Conservation (phyloP, 2,888 invertebrate genomes). For the Craniophora ligustri region DNA sequence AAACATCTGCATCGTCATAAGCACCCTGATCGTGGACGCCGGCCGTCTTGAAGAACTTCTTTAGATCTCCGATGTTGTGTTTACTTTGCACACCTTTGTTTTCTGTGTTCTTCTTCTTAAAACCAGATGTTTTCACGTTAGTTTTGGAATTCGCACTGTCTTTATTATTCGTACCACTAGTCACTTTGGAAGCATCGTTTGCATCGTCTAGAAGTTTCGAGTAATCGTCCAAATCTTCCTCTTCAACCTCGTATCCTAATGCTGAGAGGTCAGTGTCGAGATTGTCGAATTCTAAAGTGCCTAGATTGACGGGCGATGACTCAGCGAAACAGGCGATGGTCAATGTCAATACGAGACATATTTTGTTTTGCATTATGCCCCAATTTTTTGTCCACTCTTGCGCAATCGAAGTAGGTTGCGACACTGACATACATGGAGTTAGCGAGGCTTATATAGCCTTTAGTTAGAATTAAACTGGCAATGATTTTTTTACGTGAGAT, state of each 20-base stretch:
- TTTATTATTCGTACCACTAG: constrained; percentile 8
- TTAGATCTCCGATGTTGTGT: constrained; percentile 71
- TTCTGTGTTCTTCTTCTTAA: constrained; percentile 67
- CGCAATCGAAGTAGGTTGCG: constrained; percentile 83
- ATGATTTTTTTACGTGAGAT: constrained; percentile 76
- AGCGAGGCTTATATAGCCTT: constrained; percentile 79
- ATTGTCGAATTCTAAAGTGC: constrained; percentile 70
- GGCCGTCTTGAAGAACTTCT: constrained; percentile 69
- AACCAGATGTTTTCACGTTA: constrained; percentile 64
- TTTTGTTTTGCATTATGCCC: constrained; percentile 71
- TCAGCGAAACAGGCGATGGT: constrained; percentile 67
- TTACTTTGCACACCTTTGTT: constrained; percentile 69
- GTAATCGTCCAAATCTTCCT: constrained; percentile 73
- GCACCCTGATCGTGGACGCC: constrained; percentile 69
- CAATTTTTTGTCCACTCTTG: constrained; percentile 70
- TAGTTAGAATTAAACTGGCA: constrained; percentile 70
- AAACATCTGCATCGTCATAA: constrained; percentile 77
- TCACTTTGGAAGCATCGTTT: constrained; percentile 42
- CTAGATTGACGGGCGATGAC: constrained; percentile 69
- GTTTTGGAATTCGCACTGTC: constrained; percentile 58
- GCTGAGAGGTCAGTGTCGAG: constrained; percentile 72
- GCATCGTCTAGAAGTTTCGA: constrained; percentile 66
- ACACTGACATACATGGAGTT: constrained; percentile 86
- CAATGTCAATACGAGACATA: constrained; percentile 69
- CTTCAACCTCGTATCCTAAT: constrained; percentile 73